Evolutionary conservation across 2,888 invertebrate species (phyloP).

Genomic region (Drosophila mulleri): DNA sequence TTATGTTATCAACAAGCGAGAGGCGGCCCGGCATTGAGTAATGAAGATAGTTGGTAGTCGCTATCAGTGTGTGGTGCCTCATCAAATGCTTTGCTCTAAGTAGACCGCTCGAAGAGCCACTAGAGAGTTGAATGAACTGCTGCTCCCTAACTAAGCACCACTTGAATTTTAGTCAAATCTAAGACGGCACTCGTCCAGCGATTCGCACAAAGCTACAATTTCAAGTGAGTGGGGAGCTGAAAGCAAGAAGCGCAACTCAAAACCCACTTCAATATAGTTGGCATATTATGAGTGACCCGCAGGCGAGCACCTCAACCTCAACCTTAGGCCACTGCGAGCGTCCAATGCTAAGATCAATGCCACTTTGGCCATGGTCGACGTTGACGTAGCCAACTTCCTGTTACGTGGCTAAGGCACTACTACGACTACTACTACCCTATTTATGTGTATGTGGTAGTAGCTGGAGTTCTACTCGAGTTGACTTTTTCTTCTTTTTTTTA

Average conservation of each 20-base stretch:
- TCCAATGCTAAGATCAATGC: constrained; percentile 80
- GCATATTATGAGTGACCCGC: constrained; percentile 61
- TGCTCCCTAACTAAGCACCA: constrained; percentile 44
- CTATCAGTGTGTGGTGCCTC: constrained; percentile 30
- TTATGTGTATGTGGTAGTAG: constrained; percentile 37
- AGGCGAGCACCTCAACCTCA: constrained; percentile 63
- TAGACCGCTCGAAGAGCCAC: constrained; percentile 27
- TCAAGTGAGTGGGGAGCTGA: constrained; percentile 34
- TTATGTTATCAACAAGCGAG: constrained; percentile 22
- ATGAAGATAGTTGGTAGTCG: constrained; percentile 5
- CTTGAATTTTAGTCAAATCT: constrained; percentile 48
- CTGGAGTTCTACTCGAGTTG: constrained; percentile 24
- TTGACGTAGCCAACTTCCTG: constrained; percentile 69
- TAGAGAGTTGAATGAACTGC: constrained; percentile 51
- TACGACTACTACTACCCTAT: constrained; percentile 71
- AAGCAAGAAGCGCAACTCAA: constrained; percentile 38
- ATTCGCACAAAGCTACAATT: constrained; percentile 43
- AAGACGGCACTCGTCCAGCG: constrained; percentile 23
- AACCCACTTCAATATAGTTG: constrained; percentile 56
- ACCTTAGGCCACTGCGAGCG: constrained; percentile 47
- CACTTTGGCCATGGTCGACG: constrained; percentile 61
- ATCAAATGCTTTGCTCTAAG: constrained; percentile 18
- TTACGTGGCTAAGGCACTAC: constrained; percentile 36
- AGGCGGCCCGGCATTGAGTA: constrained; percentile 16
- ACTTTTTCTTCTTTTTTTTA: constrained; percentile 17